Base-by-base conservation (phyloP, 2,797 vertebrate species). In the Lophius americanus region DNA sequence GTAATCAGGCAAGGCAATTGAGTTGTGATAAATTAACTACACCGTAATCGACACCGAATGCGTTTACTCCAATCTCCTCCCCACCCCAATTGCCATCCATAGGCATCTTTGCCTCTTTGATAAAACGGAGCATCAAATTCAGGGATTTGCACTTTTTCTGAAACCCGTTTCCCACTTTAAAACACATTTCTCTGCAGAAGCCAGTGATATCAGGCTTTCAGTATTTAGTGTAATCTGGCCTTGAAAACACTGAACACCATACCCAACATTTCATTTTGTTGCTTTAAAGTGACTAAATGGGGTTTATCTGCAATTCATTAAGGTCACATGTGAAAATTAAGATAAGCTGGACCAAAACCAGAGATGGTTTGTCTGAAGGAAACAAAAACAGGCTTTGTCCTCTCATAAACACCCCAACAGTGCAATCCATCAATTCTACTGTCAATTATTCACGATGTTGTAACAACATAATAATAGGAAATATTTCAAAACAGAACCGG, bases 61-160 rank as follows among this genome's bases (percentile, higher is more conserved):
- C 69, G 50, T 65, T 44, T 50, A 49, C 65, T 35, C 51, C 70
- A 46, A 55, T 47, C 50, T 73, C 56, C 4, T 38, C 70, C 43
- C 60, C 63, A 42, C 53, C 9, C 8, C 57, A 54, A 5, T 38
- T 39, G 2, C 51, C 59, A 14, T 82, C 70, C 44, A 13, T 11
- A 71, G 63, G 59, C 63, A 60, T 79, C 75, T 65, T 60, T 67
- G 57, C 78, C 68, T 66, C 63, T 59, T 36, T 55, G 79, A 82
- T 78, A 85, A 87, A 88, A 87, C 82, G 51, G 82, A 85, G 84
- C 85, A 82, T 87, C 78, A 61, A 77, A 79, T 68, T 64, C 50
- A 76, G 68, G 71, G 59, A 66, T 49, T 3, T 43, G 42, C 88
- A 83, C 81, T 83, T 88, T 85, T 71, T 6, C 77, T 37, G 38